phyloP scores from a whole-genome alignment of 53 echinoderm and acorn worm genomes.

The Crossaster papposus region DNA sequence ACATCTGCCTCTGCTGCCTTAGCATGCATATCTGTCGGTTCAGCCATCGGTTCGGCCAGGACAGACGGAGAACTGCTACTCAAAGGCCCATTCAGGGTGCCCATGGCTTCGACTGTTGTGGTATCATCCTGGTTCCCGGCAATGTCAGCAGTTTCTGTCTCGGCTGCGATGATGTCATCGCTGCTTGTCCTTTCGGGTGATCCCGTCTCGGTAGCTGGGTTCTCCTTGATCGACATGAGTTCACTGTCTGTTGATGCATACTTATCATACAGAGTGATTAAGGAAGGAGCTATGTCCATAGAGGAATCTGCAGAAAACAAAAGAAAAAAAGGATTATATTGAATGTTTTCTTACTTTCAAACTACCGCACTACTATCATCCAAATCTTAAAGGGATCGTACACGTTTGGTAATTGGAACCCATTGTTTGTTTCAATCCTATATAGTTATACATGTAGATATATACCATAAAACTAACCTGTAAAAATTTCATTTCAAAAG shows the following conservation, averaged over 20 bases:
- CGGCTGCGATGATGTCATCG: not conserved
- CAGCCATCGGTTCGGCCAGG: not conserved
- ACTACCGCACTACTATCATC: too few species aligned
- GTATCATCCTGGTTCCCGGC: slow-evolving; percentile 59
- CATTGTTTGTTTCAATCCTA: too few species aligned
- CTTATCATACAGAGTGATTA: slow-evolving; percentile 74
- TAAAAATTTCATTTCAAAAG: too few species aligned
- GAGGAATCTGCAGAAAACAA: slow-evolving; percentile 64
- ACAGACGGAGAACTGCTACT: slow-evolving; percentile 25
- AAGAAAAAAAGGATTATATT: slow-evolving; percentile 1
- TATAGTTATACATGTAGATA: too few species aligned
- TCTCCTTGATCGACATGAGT: slow-evolving; percentile 40
- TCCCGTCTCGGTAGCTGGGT: not conserved
- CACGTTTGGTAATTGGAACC: too few species aligned
- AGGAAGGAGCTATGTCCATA: slow-evolving; percentile 79
- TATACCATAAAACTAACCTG: too few species aligned
- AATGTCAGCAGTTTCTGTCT: not conserved
- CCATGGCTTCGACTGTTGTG: slow-evolving; percentile 17
- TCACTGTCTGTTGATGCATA: slow-evolving; percentile 34
- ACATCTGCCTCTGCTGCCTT: not conserved
- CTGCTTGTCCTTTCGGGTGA: slow-evolving; percentile 17
- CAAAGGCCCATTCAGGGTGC: slow-evolving; percentile 3
- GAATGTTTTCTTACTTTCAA: too few species aligned
- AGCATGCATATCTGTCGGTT: not conserved
- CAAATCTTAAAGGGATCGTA: too few species aligned